Evolutionary conservation across 2,797 vertebrate genomes (phyloP).

Genomic region (Gymnothorax javanicus): DNA sequence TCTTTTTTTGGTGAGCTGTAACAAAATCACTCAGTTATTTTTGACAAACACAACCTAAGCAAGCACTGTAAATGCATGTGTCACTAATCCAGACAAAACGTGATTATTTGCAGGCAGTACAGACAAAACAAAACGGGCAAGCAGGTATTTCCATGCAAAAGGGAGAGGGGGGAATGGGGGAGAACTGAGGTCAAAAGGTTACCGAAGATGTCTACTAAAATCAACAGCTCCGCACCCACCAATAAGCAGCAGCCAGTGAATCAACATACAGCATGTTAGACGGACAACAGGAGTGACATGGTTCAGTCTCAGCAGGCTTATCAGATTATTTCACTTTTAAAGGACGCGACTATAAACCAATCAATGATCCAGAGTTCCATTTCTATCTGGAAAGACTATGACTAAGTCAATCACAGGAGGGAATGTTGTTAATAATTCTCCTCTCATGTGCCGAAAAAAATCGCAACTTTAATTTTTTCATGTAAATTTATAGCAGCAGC

Average conservation of each 20-base stretch:
- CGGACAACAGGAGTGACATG: constrained; percentile 29
- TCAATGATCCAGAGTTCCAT: background rate
- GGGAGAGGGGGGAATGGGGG: constrained; percentile 5
- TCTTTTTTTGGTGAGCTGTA: background rate
- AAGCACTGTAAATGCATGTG: background rate
- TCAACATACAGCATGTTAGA: constrained; percentile 44
- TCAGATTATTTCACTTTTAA: constrained; percentile 21
- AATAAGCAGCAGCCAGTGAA: constrained; percentile 42
- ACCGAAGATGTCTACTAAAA: constrained; percentile 35
- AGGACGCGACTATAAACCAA: background rate
- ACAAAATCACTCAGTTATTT: background rate
- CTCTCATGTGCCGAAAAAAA: constrained; percentile 2
- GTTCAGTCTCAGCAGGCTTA: constrained; percentile 30
- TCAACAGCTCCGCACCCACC: constrained; percentile 40
- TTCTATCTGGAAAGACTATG: background rate
- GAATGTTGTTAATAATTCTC: background rate
- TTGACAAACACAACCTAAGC: background rate
- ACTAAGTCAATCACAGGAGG: background rate
- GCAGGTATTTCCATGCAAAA: constrained; percentile 34
- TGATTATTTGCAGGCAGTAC: constrained; percentile 18
- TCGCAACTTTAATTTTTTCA: constrained; percentile 6
- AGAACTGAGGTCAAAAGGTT: constrained; percentile 15
- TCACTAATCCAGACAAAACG: background rate
- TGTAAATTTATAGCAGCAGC: background rate
- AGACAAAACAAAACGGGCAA: constrained; percentile 41